A percentile compares a stretch with the other conserved stretches of the same genome.
Evolutionary conservation across 2,113 vertebrate species (phyloP).

Genomic region (Jaculus jaculus): DNA sequence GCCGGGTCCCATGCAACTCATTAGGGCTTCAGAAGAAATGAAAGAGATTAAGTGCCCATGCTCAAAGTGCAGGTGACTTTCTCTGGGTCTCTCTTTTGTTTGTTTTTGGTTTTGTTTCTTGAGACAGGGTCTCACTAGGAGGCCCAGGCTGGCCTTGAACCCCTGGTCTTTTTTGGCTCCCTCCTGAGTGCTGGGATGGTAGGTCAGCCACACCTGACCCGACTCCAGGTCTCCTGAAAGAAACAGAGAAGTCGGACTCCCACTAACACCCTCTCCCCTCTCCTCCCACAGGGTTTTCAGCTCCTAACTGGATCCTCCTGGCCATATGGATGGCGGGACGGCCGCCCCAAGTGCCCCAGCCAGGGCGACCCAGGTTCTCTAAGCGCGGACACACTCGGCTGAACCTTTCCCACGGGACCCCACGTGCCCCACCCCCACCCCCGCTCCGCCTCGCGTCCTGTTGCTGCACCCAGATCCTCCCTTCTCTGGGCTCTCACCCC

Average conservation of each 20-base stretch:
- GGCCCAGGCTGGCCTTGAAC: neutral
- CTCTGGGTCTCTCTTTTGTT: neutral
- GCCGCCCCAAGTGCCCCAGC: constrained; percentile 57
- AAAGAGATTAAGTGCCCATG: fast-evolving
- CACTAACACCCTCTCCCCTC: neutral
- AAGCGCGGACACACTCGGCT: constrained; percentile 71
- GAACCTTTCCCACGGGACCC: constrained; percentile 78
- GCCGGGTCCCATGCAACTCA: neutral
- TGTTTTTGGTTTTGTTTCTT: neutral
- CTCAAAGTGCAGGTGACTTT: fast-evolving
- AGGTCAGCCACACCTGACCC: too few relatives aligned
- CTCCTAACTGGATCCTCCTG: constrained; percentile 83
- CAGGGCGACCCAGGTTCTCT: constrained; percentile 76
- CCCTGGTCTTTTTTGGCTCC: neutral
- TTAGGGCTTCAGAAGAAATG: neutral
- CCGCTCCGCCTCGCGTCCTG: constrained; percentile 79
- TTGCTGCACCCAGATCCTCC: constrained; percentile 80
- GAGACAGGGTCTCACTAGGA: neutral
- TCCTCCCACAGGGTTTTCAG: constrained; percentile 86
- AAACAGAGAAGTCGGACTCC: neutral
- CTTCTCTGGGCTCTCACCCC: constrained; percentile 67
- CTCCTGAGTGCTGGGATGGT: neutral
- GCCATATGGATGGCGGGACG: constrained; percentile 77
- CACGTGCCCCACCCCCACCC: constrained; percentile 63
- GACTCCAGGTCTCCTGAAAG: neutral